Evolutionary conservation across 1,140 invertebrate species (phyloP).

Genomic region (Galendromus occidentalis): DNA sequence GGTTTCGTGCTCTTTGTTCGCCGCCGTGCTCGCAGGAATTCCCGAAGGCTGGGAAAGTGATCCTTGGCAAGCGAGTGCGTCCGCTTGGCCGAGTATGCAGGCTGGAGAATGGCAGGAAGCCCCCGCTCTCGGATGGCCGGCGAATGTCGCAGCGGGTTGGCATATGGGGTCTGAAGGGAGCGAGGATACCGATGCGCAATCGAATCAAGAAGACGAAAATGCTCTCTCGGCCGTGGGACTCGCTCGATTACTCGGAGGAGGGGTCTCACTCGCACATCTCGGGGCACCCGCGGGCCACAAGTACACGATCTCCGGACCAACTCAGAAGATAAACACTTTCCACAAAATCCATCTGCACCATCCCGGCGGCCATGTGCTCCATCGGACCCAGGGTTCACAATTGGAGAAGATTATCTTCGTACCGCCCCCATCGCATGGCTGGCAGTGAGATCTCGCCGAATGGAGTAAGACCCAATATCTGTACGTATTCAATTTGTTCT

Average conservation of each 20-base stretch:
- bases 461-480: too few species aligned
- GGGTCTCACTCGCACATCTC: neutral
- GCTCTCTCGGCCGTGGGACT: neutral
- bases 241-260: neutral
- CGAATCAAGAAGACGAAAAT: neutral
- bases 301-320: conserved; percentile 2
- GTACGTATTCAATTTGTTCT: too few species aligned
- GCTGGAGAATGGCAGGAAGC: too few species aligned
- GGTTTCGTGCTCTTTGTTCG: too few species aligned
- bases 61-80: too few species aligned
- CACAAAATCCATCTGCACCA: neutral
- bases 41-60: too few species aligned
- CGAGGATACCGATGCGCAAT: too few species aligned
- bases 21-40: too few species aligned
- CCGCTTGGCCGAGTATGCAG: too few species aligned
- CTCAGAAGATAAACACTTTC: conserved; percentile 1
- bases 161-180: too few species aligned
- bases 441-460: neutral
- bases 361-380: neutral
- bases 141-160: too few species aligned
- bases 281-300: neutral
- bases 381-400: neutral
- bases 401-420: neutral
- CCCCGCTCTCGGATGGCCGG: too few species aligned
- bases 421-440: neutral